Percentiles rank a stretch among this genome's conserved stretches.
phyloP scores from a whole-genome alignment of 92 coral and sea anemone genomes.

The Umimayanthus chanpuru region DNA sequence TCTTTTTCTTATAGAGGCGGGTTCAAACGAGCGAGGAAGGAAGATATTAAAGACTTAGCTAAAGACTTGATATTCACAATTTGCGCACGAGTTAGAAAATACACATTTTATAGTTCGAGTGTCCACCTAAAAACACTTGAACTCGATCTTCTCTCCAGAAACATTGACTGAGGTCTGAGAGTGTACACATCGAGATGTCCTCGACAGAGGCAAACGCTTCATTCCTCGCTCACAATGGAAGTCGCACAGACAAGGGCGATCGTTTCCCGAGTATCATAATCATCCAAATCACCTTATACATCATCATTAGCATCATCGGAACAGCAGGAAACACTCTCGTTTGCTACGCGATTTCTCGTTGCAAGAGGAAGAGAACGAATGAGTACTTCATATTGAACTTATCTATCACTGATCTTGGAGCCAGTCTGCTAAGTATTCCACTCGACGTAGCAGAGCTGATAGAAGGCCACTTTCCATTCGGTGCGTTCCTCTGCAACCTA shows the following conservation, averaged over 20 bases:
- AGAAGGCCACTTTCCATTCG: constrained; percentile 56
- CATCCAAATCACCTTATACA: constrained; percentile 49
- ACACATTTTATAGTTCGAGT: background rate
- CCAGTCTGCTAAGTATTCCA: constrained; percentile 67
- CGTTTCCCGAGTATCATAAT: background rate
- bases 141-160: background rate
- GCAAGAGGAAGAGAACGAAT: constrained; percentile 47
- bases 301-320: constrained; percentile 52
- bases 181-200: background rate
- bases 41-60: background rate
- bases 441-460: constrained; percentile 66
- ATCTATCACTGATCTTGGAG: constrained; percentile 66
- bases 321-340: constrained; percentile 55
- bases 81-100: background rate
- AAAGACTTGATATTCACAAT: no score
- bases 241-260: background rate
- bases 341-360: constrained; percentile 50
- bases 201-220: background rate
- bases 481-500: constrained; percentile 59
- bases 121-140: background rate
- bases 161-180: background rate
- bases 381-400: constrained; percentile 66
- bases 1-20: background rate
- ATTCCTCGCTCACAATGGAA: background rate
- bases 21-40: background rate